A percentile compares a stretch with the other conserved stretches of the same genome.
phyloP scores from a whole-genome alignment of 2,113 vertebrate species.

The Mystacornis crossleyi region DNA sequence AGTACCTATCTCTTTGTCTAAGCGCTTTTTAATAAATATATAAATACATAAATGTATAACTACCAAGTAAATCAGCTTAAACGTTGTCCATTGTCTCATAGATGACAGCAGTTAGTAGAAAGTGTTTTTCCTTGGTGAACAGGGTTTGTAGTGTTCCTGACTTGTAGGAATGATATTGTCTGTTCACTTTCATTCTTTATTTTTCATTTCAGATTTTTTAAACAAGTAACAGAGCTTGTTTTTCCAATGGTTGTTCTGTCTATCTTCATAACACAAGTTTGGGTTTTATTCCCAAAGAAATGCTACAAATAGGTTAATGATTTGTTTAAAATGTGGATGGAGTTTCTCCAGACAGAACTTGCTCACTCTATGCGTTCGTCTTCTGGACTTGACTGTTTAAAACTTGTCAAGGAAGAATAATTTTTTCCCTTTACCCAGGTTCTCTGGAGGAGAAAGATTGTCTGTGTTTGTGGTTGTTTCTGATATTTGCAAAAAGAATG shows the following conservation, averaged over 20 bases:
- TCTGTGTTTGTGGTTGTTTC: neutral
- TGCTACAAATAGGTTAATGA: neutral
- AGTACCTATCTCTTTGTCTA: slow-evolving; percentile 56
- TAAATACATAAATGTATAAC: slow-evolving; percentile 1
- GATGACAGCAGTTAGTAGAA: slow-evolving; percentile 19
- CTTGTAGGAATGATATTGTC: neutral
- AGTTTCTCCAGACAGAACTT: neutral
- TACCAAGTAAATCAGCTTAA: neutral
- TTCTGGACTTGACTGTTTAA: neutral
- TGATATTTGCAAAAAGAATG: neutral
- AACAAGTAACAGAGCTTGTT: neutral
- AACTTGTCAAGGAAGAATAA: neutral
- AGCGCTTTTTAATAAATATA: slow-evolving; percentile 17
- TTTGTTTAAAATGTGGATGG: neutral
- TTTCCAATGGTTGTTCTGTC: neutral
- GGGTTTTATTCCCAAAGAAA: neutral
- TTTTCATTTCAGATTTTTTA: neutral
- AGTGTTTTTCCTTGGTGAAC: neutral
- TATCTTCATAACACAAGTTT: neutral
- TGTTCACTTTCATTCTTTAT: neutral
- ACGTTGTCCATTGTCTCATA: neutral
- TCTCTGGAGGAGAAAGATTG: neutral
- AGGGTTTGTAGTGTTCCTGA: neutral
- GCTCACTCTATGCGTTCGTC: neutral
- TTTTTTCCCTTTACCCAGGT: neutral